phyloP scores from a whole-genome alignment of 2,113 vertebrate species.

The Pan paniscus region DNA sequence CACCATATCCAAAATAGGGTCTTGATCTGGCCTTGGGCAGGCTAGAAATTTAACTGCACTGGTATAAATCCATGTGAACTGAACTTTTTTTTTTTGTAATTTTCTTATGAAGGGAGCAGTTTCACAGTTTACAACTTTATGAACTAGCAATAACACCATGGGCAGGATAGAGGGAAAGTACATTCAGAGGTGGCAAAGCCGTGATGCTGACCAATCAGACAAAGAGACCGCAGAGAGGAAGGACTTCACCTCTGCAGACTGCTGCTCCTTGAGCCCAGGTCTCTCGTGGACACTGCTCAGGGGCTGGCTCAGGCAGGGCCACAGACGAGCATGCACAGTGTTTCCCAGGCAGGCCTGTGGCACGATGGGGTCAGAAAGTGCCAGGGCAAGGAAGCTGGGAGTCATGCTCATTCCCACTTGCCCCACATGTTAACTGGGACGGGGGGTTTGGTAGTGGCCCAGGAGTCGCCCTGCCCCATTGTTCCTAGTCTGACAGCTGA shows the following conservation, averaged over 20 bases:
- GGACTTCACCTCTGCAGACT: accelerated
- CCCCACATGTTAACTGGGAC: no score
- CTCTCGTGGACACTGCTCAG: background rate
- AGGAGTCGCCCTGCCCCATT: background rate
- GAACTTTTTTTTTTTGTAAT: background rate
- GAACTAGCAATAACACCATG: background rate
- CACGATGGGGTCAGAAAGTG: background rate
- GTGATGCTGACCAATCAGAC: no score
- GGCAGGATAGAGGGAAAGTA: background rate
- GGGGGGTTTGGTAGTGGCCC: background rate
- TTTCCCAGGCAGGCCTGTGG: background rate
- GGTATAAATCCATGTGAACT: background rate
- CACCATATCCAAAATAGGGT: background rate
- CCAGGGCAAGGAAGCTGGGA: background rate
- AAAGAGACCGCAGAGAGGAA: background rate
- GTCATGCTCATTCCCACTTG: background rate
- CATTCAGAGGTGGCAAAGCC: background rate
- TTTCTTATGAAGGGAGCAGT: background rate
- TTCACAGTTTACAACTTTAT: background rate
- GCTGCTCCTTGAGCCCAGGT: background rate
- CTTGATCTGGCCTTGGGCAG: background rate
- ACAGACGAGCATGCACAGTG: accelerated
- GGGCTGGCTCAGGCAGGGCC: background rate
- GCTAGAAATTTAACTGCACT: background rate
- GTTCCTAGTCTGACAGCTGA: background rate